Evolutionary conservation across 2,888 invertebrate species (phyloP), one percentile per base, ranked within the genome.

Genomic region (Thumatha senex): DNA sequence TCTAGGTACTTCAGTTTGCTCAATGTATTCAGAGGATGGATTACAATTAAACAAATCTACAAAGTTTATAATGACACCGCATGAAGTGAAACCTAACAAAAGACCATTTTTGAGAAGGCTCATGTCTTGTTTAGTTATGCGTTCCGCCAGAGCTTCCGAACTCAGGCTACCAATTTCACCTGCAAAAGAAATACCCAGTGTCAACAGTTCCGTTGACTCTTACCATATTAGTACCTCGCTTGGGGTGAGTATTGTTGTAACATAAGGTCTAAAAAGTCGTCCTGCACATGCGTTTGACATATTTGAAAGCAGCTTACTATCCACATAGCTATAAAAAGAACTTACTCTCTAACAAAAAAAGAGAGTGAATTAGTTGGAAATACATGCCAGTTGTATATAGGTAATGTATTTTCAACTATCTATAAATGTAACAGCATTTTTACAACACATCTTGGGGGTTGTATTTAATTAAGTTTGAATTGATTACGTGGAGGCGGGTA

Each of bases 181-280:
- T 0, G 47, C 41, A 1, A 55, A 51, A 2, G 63, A 67, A 11
- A 29, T 61, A 5, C 59, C 70, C 0, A 76, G 63, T 36, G 48
- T 62, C 11, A 73, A 77, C 15, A 85, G 77, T 56, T 82, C 89
- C 0, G 54, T 83, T 13, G 86, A 88, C 58, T 87, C 88, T 0
- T 89, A 89, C 58, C 78, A 86, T 50, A 80, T 89, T 29, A 87
- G 74, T 55, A 80, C 85, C 29, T 86, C 88, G 1, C 73, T 87
- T 48, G 84, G 78, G 48, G 89, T 88, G 64, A 81, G 86, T 74
- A 51, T 14, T n/a, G n/a, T n/a, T n/a, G n/a, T n/a, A n/a, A n/a
- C n/a, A n/a, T n/a, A n/a, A n/a, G 12, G 0, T n/a, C n/a, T n/a
- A n/a, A n/a, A n/a, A n/a, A n/a, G n/a, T n/a, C n/a, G 18, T 24